Evolutionary conservation across 2,888 invertebrate species (phyloP).

Genomic region (Helobdella robusta): DNA sequence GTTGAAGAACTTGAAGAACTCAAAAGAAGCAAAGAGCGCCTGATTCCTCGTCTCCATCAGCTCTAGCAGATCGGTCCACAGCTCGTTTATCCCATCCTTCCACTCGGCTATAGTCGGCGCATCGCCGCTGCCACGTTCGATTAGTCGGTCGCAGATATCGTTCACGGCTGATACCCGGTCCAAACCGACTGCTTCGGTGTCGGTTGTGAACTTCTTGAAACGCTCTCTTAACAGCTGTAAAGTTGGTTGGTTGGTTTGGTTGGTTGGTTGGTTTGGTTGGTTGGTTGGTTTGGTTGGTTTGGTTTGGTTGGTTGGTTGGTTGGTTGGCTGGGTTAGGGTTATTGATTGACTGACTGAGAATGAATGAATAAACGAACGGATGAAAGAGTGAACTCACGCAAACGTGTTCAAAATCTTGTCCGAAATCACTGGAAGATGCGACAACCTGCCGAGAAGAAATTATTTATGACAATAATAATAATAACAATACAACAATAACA

Average conservation of each 20-base stretch:
- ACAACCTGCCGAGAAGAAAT: too few relatives aligned
- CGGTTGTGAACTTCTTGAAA: slow-evolving; percentile 93
- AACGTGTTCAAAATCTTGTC: slow-evolving; percentile 95
- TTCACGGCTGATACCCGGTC: slow-evolving; percentile 87
- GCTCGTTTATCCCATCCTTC: slow-evolving; percentile 95
- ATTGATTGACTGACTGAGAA: too few relatives aligned
- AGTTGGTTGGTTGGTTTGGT: too few relatives aligned
- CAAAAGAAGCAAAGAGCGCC: slow-evolving; percentile 68
- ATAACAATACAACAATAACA: too few relatives aligned
- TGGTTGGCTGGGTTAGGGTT: too few relatives aligned
- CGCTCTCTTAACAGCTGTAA: slow-evolving; percentile 77
- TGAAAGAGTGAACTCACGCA: slow-evolving; percentile 54
- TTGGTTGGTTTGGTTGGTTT: too few relatives aligned
- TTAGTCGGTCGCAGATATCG: slow-evolving; percentile 88
- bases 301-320: too few relatives aligned
- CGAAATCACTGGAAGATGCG: slow-evolving; percentile 91
- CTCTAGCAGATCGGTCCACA: slow-evolving; percentile 95
- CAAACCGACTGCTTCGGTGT: slow-evolving; percentile 87
- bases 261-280: too few relatives aligned
- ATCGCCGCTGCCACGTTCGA: slow-evolving; percentile 89
- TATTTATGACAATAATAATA: too few relatives aligned
- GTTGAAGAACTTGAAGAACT: slow-evolving; percentile 99
- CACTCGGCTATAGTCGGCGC: slow-evolving; percentile 96
- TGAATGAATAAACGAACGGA: too few relatives aligned
- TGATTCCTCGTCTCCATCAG: slow-evolving; percentile 77